phyloP scores from a whole-genome alignment of 2,888 invertebrate species.

The Drosophila rellima region DNA sequence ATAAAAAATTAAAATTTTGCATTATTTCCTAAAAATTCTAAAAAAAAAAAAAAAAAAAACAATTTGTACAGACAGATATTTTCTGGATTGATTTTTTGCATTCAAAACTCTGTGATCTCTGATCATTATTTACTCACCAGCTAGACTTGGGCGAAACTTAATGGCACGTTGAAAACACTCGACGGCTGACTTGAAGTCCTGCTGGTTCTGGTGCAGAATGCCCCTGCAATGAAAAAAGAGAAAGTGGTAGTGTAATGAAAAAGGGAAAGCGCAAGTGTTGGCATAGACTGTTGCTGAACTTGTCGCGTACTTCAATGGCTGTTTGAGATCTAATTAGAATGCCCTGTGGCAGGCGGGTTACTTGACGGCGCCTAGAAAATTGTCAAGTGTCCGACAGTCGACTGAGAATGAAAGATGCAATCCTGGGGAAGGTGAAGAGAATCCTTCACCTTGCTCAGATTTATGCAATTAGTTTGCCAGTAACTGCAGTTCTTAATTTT shows the following conservation, averaged over 20 bases:
- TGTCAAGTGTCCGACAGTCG: slow-evolving; percentile 47
- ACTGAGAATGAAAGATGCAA: slow-evolving; percentile 31
- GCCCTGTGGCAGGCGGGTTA: slow-evolving; percentile 34
- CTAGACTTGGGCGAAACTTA: slow-evolving; percentile 91
- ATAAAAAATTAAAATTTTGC: too few relatives aligned
- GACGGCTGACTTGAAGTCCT: slow-evolving; percentile 94
- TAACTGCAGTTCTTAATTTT: slow-evolving; percentile 11
- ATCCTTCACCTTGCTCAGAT: slow-evolving; percentile 35
- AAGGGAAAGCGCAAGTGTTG: slow-evolving; percentile 57
- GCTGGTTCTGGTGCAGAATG: slow-evolving; percentile 95
- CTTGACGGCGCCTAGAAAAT: slow-evolving; percentile 54
- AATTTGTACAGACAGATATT: too few relatives aligned
- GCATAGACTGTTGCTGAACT: slow-evolving; percentile 63
- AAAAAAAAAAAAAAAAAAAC: too few relatives aligned
- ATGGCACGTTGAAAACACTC: slow-evolving; percentile 96
- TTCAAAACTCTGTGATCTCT: not conserved
- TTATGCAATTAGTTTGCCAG: slow-evolving; percentile 67
- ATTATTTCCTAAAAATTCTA: too few relatives aligned
- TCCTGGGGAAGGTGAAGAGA: slow-evolving; percentile 1
- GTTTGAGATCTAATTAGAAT: slow-evolving; percentile 69
- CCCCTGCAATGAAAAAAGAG: slow-evolving; percentile 93
- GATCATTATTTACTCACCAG: slow-evolving; percentile 86
- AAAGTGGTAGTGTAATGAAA: slow-evolving; percentile 22
- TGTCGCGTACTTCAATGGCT: slow-evolving; percentile 50
- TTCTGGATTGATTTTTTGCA: too few relatives aligned